These are phyloP conservation scores for Nothocercus julius DNA, from an alignment of 2,113 vertebrate species.

Conservation along the genomic window DNA sequence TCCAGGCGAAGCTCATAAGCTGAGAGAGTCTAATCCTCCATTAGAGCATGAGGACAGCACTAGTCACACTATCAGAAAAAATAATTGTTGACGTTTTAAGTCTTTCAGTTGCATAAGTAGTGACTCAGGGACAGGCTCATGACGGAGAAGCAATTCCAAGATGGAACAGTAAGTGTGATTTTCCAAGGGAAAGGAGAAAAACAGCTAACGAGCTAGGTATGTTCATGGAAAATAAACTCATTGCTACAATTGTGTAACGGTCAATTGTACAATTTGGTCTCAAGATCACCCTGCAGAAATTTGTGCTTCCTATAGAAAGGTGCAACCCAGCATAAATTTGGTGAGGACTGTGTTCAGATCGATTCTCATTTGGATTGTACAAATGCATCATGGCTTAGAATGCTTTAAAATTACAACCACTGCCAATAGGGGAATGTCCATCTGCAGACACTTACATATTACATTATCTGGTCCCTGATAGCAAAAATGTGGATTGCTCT, in stretches of 20 bases:
- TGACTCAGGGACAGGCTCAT: background rate
- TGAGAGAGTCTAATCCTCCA: background rate
- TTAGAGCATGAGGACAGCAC: background rate
- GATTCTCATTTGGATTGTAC: conserved; percentile 47
- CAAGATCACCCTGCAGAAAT: conserved; percentile 26
- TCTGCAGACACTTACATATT: background rate
- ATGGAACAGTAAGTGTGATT: background rate
- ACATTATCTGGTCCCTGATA: conserved; percentile 16
- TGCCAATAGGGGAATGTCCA: conserved; percentile 6
- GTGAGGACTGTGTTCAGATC: conserved; percentile 19
- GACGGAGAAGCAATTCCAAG: background rate
- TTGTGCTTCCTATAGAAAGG: background rate
- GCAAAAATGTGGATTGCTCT: background rate
- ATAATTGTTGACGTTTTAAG: background rate
- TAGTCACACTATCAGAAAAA: background rate
- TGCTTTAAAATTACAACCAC: conserved; percentile 35
- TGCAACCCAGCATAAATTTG: conserved; percentile 22
- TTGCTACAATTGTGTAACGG: background rate
- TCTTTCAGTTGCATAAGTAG: background rate
- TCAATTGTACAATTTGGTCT: background rate
- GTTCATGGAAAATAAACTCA: background rate
- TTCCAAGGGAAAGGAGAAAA: background rate
- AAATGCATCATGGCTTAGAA: conserved; percentile 30
- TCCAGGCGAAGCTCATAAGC: background rate
- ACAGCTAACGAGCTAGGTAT: background rate